Percentiles rank a stretch among this genome's conserved stretches.
Evolutionary conservation across 2,113 vertebrate species (phyloP).

Genomic region (Menidia beryllina): DNA sequence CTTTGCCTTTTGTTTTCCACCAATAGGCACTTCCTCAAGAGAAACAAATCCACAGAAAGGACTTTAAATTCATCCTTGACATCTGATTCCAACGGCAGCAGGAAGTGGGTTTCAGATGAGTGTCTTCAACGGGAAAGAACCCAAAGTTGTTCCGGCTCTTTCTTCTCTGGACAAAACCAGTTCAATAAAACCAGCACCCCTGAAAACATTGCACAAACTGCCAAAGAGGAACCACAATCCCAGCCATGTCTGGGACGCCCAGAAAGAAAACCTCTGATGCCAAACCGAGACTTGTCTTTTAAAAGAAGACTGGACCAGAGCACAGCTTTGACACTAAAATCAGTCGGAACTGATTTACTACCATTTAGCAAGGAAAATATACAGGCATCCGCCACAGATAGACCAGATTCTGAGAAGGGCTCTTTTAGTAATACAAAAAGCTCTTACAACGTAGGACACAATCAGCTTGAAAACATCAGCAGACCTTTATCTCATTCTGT

Average conservation of each 20-base stretch:
- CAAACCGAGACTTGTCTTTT: conserved; percentile 69
- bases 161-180: conserved; percentile 61
- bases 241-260: conserved; percentile 41
- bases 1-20: background rate
- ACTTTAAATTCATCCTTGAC: conserved; percentile 69
- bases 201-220: conserved; percentile 54
- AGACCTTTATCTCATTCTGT: conserved; percentile 72
- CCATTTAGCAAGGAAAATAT: conserved; percentile 53
- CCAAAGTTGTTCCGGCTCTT: conserved; percentile 66
- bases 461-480: conserved; percentile 53
- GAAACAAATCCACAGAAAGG: conserved; percentile 76
- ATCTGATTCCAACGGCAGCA: conserved; percentile 50
- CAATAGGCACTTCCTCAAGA: conserved; percentile 83
- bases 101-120: conserved; percentile 80
- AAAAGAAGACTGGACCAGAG: conserved; percentile 59
- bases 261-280: conserved; percentile 70
- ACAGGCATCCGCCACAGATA: conserved; percentile 41
- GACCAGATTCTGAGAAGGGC: conserved; percentile 29
- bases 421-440: conserved; percentile 37
- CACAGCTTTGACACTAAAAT: conserved; percentile 29
- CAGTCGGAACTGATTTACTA: conserved; percentile 28
- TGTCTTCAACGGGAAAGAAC: conserved; percentile 75
- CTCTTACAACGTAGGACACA: conserved; percentile 35
- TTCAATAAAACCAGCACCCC: conserved; percentile 44
- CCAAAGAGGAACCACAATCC: conserved; percentile 44